phyloP scores from a whole-genome alignment of 2,888 invertebrate genomes.

The Rhimphoctona megacephalus region DNA sequence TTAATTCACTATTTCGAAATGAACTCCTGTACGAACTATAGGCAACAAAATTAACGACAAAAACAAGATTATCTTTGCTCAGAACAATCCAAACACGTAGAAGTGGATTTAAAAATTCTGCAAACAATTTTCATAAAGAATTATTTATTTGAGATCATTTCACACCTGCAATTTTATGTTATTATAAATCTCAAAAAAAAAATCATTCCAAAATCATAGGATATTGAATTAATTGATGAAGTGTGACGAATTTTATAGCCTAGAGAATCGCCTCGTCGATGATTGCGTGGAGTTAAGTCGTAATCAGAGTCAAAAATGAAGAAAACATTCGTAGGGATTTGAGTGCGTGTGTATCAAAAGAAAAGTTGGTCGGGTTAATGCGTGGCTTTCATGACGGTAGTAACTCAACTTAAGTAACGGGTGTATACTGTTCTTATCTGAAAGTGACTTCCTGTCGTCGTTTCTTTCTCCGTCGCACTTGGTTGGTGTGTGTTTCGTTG shows the following conservation, averaged over 20 bases:
- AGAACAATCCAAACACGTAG: neutral
- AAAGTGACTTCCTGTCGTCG: constrained; percentile 64
- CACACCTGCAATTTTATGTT: too few species aligned
- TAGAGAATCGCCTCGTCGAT: neutral
- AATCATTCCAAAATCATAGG: neutral
- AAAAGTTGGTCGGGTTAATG: constrained; percentile 48
- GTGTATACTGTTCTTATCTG: constrained; percentile 63
- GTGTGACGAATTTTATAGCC: neutral
- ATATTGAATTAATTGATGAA: neutral
- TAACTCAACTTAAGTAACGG: constrained; percentile 66
- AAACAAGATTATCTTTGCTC: neutral
- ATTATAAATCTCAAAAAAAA: too few species aligned
- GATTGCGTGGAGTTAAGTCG: neutral
- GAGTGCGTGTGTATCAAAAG: constrained; percentile 32
- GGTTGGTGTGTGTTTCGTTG: neutral
- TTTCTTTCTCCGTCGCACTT: constrained; percentile 38
- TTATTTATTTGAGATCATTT: too few species aligned
- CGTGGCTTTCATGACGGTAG: constrained; percentile 46
- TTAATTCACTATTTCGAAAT: neutral
- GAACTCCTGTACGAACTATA: neutral
- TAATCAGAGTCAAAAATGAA: constrained; percentile 5
- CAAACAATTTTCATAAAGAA: too few species aligned
- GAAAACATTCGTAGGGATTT: neutral
- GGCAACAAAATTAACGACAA: neutral
- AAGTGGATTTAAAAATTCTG: too few species aligned